Evolutionary conservation across 2,797 vertebrate species (phyloP).

Genomic region (Eidolon dupreanum): DNA sequence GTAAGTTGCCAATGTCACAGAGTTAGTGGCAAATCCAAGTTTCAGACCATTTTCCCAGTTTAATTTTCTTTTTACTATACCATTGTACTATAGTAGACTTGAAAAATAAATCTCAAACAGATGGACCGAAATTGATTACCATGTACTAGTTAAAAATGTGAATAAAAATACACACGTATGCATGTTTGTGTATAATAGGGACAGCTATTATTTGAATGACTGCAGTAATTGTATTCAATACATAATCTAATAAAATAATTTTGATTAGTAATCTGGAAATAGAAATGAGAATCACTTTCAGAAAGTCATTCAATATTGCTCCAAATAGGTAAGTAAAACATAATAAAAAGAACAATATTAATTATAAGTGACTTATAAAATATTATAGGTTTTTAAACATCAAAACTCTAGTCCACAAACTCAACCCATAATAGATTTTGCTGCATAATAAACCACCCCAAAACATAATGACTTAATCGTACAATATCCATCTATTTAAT

Average conservation of each 20-base stretch:
- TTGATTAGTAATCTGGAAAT: conserved; percentile 1
- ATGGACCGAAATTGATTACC: background rate
- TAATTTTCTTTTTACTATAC: conserved; percentile 13
- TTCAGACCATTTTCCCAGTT: conserved; percentile 6
- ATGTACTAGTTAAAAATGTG: background rate
- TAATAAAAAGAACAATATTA: background rate
- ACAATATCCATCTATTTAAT: background rate
- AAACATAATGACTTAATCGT: background rate
- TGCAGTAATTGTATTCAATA: background rate
- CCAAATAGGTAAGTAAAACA: background rate
- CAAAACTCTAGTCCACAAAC: background rate
- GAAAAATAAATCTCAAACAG: conserved; percentile 30
- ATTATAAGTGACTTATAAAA: background rate
- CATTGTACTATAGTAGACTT: background rate
- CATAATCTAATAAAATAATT: background rate
- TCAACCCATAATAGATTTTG: background rate
- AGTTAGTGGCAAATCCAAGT: conserved; percentile 9
- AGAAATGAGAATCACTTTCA: background rate
- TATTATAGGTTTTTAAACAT: background rate
- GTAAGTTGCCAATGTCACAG: conserved; percentile 2
- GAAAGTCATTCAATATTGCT: background rate
- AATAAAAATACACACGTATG: background rate
- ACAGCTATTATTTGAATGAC: background rate
- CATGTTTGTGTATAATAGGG: background rate
- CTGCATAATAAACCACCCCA: background rate